These are phyloP conservation scores for Vireo altiloquus DNA, from an alignment of 2,113 vertebrate genomes.

Conservation along the genomic window DNA sequence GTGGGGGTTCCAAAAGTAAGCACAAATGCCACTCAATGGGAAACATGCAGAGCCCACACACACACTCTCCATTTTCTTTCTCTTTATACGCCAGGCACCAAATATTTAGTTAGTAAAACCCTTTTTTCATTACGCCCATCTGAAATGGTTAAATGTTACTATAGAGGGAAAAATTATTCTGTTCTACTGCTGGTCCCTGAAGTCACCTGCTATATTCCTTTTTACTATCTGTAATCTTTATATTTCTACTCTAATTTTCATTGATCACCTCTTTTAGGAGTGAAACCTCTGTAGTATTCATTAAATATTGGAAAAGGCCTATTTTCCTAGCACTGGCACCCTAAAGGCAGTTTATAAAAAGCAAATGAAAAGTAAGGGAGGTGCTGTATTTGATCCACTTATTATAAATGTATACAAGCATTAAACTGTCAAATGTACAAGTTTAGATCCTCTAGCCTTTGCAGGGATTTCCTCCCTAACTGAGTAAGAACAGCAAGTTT, in stretches of 20 bases:
- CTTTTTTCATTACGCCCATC: background rate
- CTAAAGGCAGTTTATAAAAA: constrained; percentile 14
- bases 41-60: background rate
- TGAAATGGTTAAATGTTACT: background rate
- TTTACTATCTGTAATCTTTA: background rate
- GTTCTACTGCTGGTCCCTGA: background rate
- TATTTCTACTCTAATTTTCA: constrained; percentile 1
- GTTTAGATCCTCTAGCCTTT: constrained; percentile 12
- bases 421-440: background rate
- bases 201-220: background rate
- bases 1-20: background rate
- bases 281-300: constrained; percentile 1
- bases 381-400: background rate
- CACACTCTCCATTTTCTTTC: background rate
- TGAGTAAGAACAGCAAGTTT: background rate
- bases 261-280: background rate
- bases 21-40: background rate
- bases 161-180: background rate
- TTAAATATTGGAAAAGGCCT: background rate
- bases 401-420: constrained; percentile 2
- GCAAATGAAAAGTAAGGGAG: background rate
- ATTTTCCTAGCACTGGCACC: background rate
- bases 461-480: background rate
- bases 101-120: background rate
- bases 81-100: background rate